Base-by-base conservation (phyloP, 2,113 vertebrate genomes). In the Patagioenas fasciata region DNA sequence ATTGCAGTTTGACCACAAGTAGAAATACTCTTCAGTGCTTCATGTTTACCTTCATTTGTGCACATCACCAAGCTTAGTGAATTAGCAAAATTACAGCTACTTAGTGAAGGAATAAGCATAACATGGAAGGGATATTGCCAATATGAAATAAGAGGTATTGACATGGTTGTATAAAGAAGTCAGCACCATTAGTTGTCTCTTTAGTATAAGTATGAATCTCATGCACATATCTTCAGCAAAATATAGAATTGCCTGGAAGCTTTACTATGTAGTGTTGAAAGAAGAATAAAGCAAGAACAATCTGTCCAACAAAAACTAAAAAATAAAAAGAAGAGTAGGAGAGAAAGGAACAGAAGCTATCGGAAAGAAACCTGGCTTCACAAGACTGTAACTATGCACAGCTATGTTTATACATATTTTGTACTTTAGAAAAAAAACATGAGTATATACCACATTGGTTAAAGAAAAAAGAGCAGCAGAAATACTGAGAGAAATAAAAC, bases 401-500 rank as follows among this genome's bases (percentile, higher is more conserved):
- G 83, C 36, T 65, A 78, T 79, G 40, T 80, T 96, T 84, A 75
- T 72, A 62, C 0, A 4, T 70, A 77, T 73, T 85, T 69, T 89
- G 32, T 89, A 69, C 57, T 93, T 92, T 87, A 61, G 65, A 94
- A 94, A 95, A 97, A 97, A 75, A 91, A 24, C 42, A 53, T 26
- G 69, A 91, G 17, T 51, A 34, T 65, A 82, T 40, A 92, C 69
- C 57, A 93, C 85, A 75, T 15, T 66, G 70, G 57, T 96, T 92
- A 75, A 58, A 92, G 56, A 67, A 88, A 88, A 90, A 88, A 79
- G 29, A 93, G 70, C 77, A 94, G 53, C 80, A 91, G 85, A 81
- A 91, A 61, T 72, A 95, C 54, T 81, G 66, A 83, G 58, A 92
- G 95, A 95, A 96, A 81, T 89, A 89, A 92, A 96, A 91, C 86